Conservation (phyloP, 2,113 vertebrate genomes). For the Pteruthius melanotis region DNA sequence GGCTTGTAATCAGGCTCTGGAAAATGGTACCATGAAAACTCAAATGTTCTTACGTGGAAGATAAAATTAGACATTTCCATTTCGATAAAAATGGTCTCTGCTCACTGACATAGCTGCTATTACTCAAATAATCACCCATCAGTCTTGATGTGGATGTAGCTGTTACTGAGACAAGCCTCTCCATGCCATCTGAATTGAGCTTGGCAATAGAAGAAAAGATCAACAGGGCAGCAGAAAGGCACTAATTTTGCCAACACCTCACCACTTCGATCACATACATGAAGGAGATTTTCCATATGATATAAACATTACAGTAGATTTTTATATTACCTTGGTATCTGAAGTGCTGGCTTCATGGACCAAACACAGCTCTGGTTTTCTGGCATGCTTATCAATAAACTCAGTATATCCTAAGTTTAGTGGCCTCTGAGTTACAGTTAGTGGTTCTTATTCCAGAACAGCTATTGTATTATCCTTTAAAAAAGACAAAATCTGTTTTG, state of each 20-base stretch:
- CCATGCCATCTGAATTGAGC: background rate
- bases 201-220: background rate
- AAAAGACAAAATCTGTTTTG: background rate
- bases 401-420: accelerated
- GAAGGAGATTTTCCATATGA: background rate
- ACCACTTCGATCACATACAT: background rate
- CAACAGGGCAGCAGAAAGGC: background rate
- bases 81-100: background rate
- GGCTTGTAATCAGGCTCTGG: background rate
- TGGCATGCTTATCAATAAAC: background rate
- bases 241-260: background rate
- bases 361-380: background rate
- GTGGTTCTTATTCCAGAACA: background rate
- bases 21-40: background rate
- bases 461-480: background rate
- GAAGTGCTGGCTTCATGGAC: background rate
- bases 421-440: background rate
- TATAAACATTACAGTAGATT: background rate
- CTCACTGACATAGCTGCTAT: background rate
- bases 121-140: background rate
- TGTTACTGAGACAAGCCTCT: background rate
- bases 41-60: background rate
- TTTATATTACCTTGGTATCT: background rate
- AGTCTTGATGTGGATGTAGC: background rate
- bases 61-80: conserved; percentile 10